phyloP scores from a whole-genome alignment of 2,113 vertebrate species.

The Climacteris rufus region DNA sequence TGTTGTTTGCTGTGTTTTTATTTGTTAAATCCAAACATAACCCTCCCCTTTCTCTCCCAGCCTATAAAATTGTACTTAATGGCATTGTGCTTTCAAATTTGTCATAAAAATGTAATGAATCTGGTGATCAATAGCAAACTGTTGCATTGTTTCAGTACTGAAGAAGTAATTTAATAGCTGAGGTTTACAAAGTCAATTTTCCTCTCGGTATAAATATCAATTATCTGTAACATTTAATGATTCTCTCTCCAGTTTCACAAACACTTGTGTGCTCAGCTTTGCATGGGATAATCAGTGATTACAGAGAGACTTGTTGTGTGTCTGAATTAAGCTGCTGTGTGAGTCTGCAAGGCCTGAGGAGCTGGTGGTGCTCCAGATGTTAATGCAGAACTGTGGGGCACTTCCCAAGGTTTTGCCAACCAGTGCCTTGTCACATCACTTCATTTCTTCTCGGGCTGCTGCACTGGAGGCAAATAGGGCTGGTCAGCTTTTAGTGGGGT shows the following conservation, averaged over 20 bases:
- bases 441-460: neutral
- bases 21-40: neutral
- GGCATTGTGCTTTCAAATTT: constrained; percentile 38
- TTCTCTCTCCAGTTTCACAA: constrained; percentile 33
- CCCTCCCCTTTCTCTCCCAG: neutral
- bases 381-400: neutral
- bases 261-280: neutral
- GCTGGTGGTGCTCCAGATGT: neutral
- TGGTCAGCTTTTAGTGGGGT: neutral
- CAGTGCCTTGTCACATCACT: neutral
- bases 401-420: neutral
- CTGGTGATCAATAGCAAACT: constrained; percentile 51
- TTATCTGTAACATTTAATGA: constrained; percentile 46
- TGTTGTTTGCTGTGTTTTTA: neutral
- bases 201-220: constrained; percentile 51
- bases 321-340: neutral
- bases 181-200: constrained; percentile 59
- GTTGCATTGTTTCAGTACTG: neutral
- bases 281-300: neutral
- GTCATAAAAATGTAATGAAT: constrained; percentile 53
- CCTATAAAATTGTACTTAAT: constrained; percentile 14
- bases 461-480: neutral
- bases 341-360: neutral
- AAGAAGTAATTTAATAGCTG: constrained; percentile 60
- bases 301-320: neutral